A percentile compares a stretch with the other conserved stretches of the same genome.
Evolutionary conservation across 2,888 invertebrate species (phyloP).

Genomic region (Rutpela maculata): DNA sequence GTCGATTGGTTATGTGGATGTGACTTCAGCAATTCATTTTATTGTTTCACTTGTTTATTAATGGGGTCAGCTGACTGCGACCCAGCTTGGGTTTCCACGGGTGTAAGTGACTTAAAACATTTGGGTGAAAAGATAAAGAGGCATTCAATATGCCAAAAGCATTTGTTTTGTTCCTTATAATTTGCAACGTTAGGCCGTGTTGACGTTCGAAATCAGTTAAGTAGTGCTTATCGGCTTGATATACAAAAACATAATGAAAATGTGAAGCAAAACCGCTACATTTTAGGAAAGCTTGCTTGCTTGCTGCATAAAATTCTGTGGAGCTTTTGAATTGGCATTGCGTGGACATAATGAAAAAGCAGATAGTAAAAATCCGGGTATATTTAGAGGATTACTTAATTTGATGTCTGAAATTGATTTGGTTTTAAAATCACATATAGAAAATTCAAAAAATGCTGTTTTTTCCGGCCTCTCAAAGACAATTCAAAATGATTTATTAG

Average conservation of each 20-base stretch:
- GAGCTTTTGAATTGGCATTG: background rate
- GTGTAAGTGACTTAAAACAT: background rate
- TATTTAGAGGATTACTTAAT: background rate
- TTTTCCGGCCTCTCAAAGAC: conserved; percentile 33
- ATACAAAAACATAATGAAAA: background rate
- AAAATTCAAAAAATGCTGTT: background rate
- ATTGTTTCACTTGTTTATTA: background rate
- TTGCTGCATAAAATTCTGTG: conserved; percentile 1
- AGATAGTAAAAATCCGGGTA: background rate
- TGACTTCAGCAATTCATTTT: background rate
- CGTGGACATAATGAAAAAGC: background rate
- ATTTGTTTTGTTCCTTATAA: background rate
- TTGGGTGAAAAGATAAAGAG: background rate
- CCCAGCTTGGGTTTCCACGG: background rate
- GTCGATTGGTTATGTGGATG: background rate
- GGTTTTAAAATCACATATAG: conserved; percentile 34
- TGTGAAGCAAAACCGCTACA: background rate
- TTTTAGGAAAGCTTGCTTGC: background rate
- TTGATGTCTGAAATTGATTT: conserved; percentile 33
- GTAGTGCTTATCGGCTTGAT: background rate
- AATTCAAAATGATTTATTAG: conserved; percentile 39
- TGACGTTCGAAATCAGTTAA: background rate
- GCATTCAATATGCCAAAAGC: no score
- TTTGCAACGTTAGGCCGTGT: background rate
- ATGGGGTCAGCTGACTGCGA: no score